Percentiles rank a stretch among this genome's conserved stretches.
These are phyloP conservation scores for Tenualosa thibaudeaui DNA, from an alignment of 2,797 vertebrate species.

Conservation along the genomic window DNA sequence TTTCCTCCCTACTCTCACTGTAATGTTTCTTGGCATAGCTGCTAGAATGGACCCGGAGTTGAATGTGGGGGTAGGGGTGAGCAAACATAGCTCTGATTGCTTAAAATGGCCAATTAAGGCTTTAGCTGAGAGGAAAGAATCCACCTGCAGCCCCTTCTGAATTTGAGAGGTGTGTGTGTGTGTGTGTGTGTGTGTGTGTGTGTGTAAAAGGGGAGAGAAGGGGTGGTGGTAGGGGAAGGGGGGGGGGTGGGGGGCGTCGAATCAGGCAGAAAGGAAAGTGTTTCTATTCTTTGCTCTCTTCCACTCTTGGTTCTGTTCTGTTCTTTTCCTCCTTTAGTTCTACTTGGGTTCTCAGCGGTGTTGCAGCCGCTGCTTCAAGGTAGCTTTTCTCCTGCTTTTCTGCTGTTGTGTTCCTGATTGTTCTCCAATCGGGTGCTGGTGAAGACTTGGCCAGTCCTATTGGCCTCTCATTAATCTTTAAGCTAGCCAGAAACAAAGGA, in stretches of 20 bases:
- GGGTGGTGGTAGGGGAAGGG: background rate
- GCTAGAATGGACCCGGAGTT: background rate
- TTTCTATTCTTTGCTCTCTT: background rate
- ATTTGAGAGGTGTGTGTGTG: background rate
- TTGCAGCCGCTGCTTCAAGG: background rate
- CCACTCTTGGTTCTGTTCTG: background rate
- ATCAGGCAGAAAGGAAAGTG: background rate
- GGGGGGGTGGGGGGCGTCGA: no score
- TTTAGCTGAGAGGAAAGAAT: background rate
- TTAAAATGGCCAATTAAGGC: conserved; percentile 2
- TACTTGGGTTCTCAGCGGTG: background rate
- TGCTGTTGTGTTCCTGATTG: background rate
- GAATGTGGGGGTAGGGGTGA: background rate
- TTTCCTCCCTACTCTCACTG: background rate
- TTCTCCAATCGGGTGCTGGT: background rate
- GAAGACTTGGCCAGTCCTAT: background rate
- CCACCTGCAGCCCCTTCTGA: conserved; percentile 16
- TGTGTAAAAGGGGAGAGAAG: background rate
- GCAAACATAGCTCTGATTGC: conserved; percentile 10
- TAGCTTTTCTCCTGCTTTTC: background rate
- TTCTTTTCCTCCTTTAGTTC: background rate
- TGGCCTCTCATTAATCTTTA: background rate
- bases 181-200: background rate
- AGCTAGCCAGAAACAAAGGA: background rate
- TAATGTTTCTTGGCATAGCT: background rate